A percentile compares a stretch with the other conserved stretches of the same genome.
These are phyloP conservation scores for Melanotaenia maccullochi DNA, from an alignment of 2,797 vertebrate genomes.

Conservation along the genomic window DNA sequence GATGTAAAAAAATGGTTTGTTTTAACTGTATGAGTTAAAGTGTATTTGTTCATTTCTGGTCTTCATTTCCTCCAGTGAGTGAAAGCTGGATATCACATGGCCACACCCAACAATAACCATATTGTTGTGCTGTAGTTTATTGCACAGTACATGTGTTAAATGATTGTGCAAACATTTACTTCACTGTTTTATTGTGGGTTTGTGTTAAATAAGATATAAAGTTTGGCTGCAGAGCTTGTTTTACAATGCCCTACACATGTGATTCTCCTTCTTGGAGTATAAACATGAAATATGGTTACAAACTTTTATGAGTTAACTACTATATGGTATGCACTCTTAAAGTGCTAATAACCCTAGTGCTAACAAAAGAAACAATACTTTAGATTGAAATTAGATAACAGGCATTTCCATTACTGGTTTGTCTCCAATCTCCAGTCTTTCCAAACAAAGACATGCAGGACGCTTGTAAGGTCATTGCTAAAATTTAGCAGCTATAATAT, in stretches of 20 bases:
- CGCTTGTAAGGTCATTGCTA: too few relatives aligned
- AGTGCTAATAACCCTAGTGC: constrained; percentile 1
- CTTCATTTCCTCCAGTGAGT: constrained; percentile 5
- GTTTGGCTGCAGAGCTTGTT: constrained; percentile 45
- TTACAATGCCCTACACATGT: constrained; percentile 62
- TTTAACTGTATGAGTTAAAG: neutral
- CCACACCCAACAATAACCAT: neutral
- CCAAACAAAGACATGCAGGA: too few relatives aligned
- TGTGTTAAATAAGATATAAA: constrained; percentile 39
- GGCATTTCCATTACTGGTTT: neutral
- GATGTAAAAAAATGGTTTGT: neutral
- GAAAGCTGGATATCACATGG: neutral
- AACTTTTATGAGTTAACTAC: constrained; percentile 42
- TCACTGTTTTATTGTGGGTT: constrained; percentile 49
- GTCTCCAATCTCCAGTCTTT: too few relatives aligned
- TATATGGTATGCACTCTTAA: constrained; percentile 28
- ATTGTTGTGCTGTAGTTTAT: constrained; percentile 15
- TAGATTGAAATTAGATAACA: constrained; percentile 11
- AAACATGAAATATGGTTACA: constrained; percentile 53
- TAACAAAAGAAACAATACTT: neutral
- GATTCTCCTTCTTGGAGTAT: constrained; percentile 45
- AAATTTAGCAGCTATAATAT: too few relatives aligned
- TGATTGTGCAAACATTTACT: constrained; percentile 17
- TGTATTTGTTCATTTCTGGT: neutral
- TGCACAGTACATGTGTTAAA: constrained; percentile 4